Conservation (phyloP, 2,113 vertebrate genomes). For the Poeciliopsis turrubarensis region DNA sequence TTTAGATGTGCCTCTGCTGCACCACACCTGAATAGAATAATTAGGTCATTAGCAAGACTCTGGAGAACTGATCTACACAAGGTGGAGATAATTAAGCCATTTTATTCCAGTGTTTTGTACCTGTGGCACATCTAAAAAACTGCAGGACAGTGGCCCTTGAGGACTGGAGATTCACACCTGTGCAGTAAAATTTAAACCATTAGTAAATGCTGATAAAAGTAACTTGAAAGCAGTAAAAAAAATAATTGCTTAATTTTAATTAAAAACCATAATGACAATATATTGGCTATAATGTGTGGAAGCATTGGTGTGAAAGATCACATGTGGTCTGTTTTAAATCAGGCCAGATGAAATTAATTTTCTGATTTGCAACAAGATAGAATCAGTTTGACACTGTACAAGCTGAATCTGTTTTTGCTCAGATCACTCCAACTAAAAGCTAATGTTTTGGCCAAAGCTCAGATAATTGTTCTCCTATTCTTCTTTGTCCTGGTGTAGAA, state of each 20-base stretch:
- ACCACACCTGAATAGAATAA: too few relatives aligned
- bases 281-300: background rate
- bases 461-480: constrained; percentile 2
- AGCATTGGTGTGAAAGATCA: background rate
- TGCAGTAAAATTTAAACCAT: background rate
- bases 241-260: background rate
- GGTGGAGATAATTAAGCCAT: too few relatives aligned
- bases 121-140: too few relatives aligned
- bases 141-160: too few relatives aligned
- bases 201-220: background rate
- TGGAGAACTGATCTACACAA: too few relatives aligned
- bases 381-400: background rate
- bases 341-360: constrained; percentile 10
- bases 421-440: constrained; percentile 19
- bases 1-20: too few relatives aligned
- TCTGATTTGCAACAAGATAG: background rate
- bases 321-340: constrained; percentile 6
- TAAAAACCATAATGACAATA: background rate
- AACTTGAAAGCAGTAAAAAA: background rate
- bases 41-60: too few relatives aligned
- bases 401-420: constrained; percentile 2
- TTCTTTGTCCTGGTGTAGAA: constrained; percentile 27
- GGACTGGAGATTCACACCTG: too few relatives aligned
- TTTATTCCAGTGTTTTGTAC: too few relatives aligned
- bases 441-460: constrained; percentile 19